Evolutionary conservation across 2,888 invertebrate genomes (phyloP).

Genomic region (Blastobasis lacticolella): DNA sequence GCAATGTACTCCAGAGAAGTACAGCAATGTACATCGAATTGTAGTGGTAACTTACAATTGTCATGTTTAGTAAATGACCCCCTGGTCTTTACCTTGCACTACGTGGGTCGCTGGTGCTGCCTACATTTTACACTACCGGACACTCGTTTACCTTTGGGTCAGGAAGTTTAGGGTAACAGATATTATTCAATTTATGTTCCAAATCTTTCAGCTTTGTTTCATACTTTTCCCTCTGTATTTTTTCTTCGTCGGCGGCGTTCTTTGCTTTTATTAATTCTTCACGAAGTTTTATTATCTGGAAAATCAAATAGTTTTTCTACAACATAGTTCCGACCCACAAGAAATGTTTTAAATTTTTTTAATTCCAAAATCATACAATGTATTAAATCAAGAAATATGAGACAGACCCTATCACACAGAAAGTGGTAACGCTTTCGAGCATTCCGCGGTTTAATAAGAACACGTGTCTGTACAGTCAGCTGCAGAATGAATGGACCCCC

Average conservation of each 20-base stretch:
- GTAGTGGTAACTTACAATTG: too few species aligned
- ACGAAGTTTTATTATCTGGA: conserved; percentile 39
- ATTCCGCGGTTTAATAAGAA: neutral
- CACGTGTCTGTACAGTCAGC: neutral
- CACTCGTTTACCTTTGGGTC: too few species aligned
- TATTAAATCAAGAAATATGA: neutral
- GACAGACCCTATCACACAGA: neutral
- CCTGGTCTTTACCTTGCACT: too few species aligned
- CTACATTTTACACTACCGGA: too few species aligned
- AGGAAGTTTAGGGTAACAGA: conserved; percentile 24
- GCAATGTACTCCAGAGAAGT: too few species aligned
- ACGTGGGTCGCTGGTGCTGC: too few species aligned
- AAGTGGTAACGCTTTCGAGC: neutral
- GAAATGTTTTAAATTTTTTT: neutral
- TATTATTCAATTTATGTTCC: conserved; percentile 45
- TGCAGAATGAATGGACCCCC: neutral
- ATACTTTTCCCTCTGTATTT: conserved; percentile 43
- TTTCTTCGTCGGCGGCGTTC: conserved; percentile 46
- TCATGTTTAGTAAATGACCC: too few species aligned
- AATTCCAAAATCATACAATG: too few species aligned
- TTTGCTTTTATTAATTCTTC: conserved; percentile 49
- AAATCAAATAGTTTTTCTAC: neutral
- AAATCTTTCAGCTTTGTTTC: conserved; percentile 50
- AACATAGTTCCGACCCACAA: neutral
- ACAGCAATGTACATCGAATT: too few species aligned